These are phyloP conservation scores for Troglohyphantes excavatus DNA, from an alignment of 2,888 invertebrate genomes.

Conservation along the genomic window DNA sequence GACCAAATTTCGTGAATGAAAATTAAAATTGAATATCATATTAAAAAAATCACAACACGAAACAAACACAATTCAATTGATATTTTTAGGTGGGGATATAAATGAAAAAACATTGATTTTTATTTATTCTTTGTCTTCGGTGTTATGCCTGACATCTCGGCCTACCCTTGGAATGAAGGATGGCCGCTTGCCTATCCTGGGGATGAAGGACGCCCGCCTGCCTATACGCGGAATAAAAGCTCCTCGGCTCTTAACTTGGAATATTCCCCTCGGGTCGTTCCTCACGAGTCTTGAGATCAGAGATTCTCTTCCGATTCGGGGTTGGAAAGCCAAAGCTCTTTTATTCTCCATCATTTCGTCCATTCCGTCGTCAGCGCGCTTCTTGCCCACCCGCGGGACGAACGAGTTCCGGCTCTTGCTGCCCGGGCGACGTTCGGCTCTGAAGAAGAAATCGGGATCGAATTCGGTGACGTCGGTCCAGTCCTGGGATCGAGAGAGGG, in stretches of 20 bases:
- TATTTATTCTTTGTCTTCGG: background rate
- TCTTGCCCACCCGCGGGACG: slow-evolving; percentile 76
- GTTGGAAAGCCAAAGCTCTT: slow-evolving; percentile 55
- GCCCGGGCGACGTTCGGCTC: slow-evolving; percentile 6
- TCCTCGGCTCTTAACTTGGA: slow-evolving; percentile 56
- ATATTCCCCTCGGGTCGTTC: slow-evolving; percentile 42
- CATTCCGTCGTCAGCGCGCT: slow-evolving; percentile 1
- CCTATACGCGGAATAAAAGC: slow-evolving; percentile 77
- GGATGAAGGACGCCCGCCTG: slow-evolving; percentile 63
- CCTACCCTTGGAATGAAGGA: slow-evolving; percentile 66
- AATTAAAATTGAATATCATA: background rate
- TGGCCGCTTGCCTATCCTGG: slow-evolving; percentile 73
- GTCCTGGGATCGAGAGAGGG: background rate
- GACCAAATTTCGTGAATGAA: background rate
- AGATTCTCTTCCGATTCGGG: slow-evolving; percentile 76
- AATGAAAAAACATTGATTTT: background rate
- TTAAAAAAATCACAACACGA: background rate
- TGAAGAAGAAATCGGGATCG: slow-evolving; percentile 29
- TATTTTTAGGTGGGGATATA: too few relatives aligned
- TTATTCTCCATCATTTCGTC: slow-evolving; percentile 29
- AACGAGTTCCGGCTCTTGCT: slow-evolving; percentile 67
- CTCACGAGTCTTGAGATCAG: slow-evolving; percentile 69
- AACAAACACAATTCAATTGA: too few relatives aligned
- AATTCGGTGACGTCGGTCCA: slow-evolving; percentile 27
- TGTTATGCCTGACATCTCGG: background rate